A percentile compares a stretch with the other conserved stretches of the same genome.
Conservation (phyloP, 2,113 vertebrate species). For the Rostratula benghalensis region DNA sequence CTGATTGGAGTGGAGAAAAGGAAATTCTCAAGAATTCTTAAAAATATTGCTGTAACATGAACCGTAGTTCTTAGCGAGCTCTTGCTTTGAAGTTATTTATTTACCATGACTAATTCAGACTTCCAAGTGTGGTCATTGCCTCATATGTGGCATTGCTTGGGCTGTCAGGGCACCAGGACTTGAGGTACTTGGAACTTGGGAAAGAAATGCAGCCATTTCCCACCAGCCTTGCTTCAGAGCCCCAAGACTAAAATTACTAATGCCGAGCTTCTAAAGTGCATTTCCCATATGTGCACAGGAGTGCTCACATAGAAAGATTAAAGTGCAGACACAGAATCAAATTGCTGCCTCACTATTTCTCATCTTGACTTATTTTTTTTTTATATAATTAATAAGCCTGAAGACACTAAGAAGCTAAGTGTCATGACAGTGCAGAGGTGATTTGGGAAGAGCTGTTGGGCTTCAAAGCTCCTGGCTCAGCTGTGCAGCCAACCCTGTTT, state of each 20-base stretch:
- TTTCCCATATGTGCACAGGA: not conserved
- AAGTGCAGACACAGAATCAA: accelerated
- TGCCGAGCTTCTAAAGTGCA: accelerated
- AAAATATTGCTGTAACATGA: not conserved
- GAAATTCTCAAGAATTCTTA: not conserved
- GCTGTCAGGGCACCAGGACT: not conserved
- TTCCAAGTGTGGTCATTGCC: accelerated
- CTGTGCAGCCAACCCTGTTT: not conserved
- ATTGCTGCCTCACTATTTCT: accelerated
- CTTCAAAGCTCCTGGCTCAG: not conserved
- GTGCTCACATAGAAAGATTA: accelerated
- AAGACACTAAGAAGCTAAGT: not conserved
- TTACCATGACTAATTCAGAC: not conserved
- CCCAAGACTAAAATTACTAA: accelerated
- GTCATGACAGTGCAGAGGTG: not conserved
- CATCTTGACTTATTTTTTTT: not conserved
- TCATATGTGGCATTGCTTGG: not conserved
- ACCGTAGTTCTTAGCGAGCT: not conserved
- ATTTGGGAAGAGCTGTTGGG: not conserved
- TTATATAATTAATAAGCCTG: not conserved
- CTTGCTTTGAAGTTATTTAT: conserved; percentile 1
- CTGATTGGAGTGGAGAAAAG: not conserved
- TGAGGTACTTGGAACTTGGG: not conserved
- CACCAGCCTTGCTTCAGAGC: not conserved
- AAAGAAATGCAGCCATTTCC: accelerated